These are phyloP conservation scores for Solea senegalensis DNA, from an alignment of 2,113 vertebrate genomes.

Conservation along the genomic window DNA sequence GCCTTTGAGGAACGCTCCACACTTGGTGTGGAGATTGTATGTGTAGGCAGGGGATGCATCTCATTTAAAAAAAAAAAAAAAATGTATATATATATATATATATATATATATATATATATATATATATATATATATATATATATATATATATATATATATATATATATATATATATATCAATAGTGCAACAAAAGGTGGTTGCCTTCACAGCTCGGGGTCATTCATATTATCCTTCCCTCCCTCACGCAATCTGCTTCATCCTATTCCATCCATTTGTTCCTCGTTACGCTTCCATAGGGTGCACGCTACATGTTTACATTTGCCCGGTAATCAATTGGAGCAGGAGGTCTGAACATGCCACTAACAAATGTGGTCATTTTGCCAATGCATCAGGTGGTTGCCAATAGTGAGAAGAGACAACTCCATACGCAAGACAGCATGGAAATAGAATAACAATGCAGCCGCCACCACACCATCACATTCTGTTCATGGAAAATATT, in stretches of 20 bases:
- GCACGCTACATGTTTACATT: constrained; percentile 37
- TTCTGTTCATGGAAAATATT: neutral
- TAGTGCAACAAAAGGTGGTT: constrained; percentile 45
- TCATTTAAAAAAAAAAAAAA: constrained; percentile 16
- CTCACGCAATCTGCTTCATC: constrained; percentile 41
- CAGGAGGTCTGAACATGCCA: constrained; percentile 44
- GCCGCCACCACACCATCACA: too few relatives aligned
- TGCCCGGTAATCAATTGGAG: constrained; percentile 47
- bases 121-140: too few relatives aligned
- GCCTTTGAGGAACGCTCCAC: constrained; percentile 12
- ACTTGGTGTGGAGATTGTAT: constrained; percentile 20
- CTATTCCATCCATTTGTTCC: constrained; percentile 41
- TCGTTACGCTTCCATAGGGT: constrained; percentile 43
- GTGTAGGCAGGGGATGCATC: neutral
- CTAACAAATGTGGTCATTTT: constrained; percentile 43
- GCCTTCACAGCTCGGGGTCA: constrained; percentile 33
- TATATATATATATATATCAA: too few relatives aligned
- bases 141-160: too few relatives aligned
- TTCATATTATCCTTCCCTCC: constrained; percentile 23
- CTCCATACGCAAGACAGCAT: constrained; percentile 2
- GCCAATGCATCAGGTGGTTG: constrained; percentile 39
- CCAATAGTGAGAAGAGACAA: constrained; percentile 33
- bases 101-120: too few relatives aligned
- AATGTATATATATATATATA: too few relatives aligned
- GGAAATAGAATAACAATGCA: neutral